Evolutionary conservation across 2,797 vertebrate species (phyloP), one percentile per base, ranked within the genome.

Genomic region (Channa striata): DNA sequence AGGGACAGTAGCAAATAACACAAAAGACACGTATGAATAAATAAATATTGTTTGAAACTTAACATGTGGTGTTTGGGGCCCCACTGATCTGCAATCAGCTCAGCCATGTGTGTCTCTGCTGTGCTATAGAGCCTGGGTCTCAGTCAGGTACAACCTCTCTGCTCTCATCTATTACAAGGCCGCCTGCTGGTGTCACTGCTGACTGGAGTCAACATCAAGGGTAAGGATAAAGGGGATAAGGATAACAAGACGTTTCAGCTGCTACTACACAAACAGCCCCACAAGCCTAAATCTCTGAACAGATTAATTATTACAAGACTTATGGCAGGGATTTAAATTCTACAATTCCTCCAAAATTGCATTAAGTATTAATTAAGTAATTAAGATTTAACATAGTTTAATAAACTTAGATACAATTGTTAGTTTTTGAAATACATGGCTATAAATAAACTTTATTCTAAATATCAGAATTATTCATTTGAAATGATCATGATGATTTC

Each of bases 211-310:
- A 74, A 72, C 50, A 37, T 39, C 53, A 21, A 62, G 48, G 46
- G 66, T 33, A 33, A 59, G 56, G 80, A 70, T 84, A 78, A 90
- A 83, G 85, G 72, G 83, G 86, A 90, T 88, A 42, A 88, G 63
- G 72, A 54, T 21, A 60, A 71, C 78, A 53, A 25, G 64, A 77
- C 59, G 74, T 74, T 83, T 83, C 71, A 70, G 57, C 53, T 58
- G 48, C 68, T 59, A 49, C 5, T 42, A 42, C 25, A 79, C 59
- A 85, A 63, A 68, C 49, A 69, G 2, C 8, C 19, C 33, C 58
- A n/a, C 52, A 50, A 11, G 8, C 11, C 10, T n/a, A 43, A 30
- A 53, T 20, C 19, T 8, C 11, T 54, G 8, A 19, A 49, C 5
- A 51, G 11, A 49, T 17, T 42, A 21, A 52, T 4, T 9, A 19